Percentiles rank a stretch among this genome's conserved stretches.
Conservation (phyloP, 2,797 vertebrate species). For the Pempheris klunzingeri region DNA sequence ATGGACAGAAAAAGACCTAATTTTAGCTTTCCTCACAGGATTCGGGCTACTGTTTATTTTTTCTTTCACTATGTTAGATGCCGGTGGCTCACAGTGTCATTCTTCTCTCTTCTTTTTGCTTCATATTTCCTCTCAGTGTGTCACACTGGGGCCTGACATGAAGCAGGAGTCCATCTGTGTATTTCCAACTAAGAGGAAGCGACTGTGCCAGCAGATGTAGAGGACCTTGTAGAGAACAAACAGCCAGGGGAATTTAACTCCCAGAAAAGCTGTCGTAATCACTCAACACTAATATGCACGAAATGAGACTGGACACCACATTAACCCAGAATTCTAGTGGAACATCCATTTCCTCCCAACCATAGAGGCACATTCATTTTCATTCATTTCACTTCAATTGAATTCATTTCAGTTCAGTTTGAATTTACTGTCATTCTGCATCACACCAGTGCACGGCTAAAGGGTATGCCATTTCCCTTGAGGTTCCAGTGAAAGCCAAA, state of each 20-base stretch:
- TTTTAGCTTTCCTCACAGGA: not conserved
- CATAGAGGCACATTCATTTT: constrained; percentile 30
- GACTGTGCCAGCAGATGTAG: constrained; percentile 46
- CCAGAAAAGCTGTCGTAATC: constrained; percentile 60
- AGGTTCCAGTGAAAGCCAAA: not conserved
- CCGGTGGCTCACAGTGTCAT: not conserved
- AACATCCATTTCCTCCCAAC: constrained; percentile 46
- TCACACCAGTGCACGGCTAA: not conserved
- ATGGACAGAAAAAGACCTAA: not conserved
- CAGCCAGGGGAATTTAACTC: constrained; percentile 56
- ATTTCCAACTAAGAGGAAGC: constrained; percentile 39
- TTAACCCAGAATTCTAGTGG: constrained; percentile 55
- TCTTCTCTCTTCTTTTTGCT: not conserved
- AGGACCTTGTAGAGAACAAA: constrained; percentile 51
- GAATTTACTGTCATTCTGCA: constrained; percentile 23
- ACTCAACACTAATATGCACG: constrained; percentile 51
- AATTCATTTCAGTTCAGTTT: constrained; percentile 27
- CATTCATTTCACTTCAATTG: constrained; percentile 31
- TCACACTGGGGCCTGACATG: constrained; percentile 16
- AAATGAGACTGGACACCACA: constrained; percentile 66
- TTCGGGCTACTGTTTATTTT: not conserved
- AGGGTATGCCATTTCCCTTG: not conserved
- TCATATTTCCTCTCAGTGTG: not conserved
- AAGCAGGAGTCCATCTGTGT: constrained; percentile 25
- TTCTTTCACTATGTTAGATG: not conserved